A percentile compares a stretch with the other conserved stretches of the same genome.
phyloP scores from a whole-genome alignment of 2,113 vertebrate genomes.

The Aix galericulata region DNA sequence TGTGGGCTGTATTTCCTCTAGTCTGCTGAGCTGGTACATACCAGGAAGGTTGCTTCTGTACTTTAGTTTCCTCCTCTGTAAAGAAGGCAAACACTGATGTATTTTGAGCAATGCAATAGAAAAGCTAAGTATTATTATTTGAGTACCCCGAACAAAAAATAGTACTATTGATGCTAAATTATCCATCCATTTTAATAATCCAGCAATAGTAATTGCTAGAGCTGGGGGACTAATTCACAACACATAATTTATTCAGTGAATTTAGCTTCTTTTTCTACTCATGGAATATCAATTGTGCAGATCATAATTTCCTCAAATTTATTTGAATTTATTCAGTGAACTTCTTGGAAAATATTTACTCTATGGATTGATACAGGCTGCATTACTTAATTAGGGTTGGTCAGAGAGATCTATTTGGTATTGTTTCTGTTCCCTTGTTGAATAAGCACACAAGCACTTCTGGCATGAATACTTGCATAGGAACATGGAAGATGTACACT shows the following conservation, averaged over 20 bases:
- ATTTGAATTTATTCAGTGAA: conserved; percentile 50
- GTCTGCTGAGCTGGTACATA: neutral
- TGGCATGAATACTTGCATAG: conserved; percentile 35
- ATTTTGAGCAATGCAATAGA: neutral
- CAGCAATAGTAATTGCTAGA: conserved; percentile 22
- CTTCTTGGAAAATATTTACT: conserved; percentile 67
- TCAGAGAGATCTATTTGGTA: conserved; percentile 53
- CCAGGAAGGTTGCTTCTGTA: neutral
- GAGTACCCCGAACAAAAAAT: neutral
- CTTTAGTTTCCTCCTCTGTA: neutral
- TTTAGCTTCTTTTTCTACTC: conserved; percentile 46
- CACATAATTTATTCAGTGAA: conserved; percentile 43
- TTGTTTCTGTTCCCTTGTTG: conserved; percentile 61
- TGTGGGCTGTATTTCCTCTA: neutral
- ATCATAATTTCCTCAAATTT: conserved; percentile 59
- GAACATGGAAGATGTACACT: neutral
- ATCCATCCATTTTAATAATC: conserved; percentile 30
- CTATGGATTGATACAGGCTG: conserved; percentile 56
- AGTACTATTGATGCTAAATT: conserved; percentile 25
- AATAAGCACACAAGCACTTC: conserved; percentile 54
- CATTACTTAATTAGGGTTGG: conserved; percentile 62
- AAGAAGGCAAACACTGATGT: neutral
- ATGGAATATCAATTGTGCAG: conserved; percentile 38
- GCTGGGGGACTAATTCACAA: conserved; percentile 40
- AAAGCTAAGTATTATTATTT: neutral